Evolutionary conservation across 2,113 vertebrate species (phyloP).

Genomic region (Stigmatopora argus): DNA sequence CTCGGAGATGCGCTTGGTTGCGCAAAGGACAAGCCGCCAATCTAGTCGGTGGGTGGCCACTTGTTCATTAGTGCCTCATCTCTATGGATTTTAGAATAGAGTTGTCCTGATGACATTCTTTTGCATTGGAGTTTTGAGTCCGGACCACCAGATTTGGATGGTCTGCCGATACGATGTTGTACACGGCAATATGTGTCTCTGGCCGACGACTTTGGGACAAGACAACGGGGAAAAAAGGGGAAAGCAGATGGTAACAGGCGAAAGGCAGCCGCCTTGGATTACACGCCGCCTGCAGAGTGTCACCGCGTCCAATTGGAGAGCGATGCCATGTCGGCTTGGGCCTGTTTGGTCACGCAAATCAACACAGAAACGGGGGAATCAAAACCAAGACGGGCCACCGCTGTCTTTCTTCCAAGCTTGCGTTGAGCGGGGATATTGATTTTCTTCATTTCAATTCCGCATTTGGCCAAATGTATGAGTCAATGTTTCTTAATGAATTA

Average conservation of each 20-base stretch:
- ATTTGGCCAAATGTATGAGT: not conserved
- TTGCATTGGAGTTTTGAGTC: no score
- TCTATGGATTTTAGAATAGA: not conserved
- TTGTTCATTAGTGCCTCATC: conserved; percentile 45
- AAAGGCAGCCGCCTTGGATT: conserved; percentile 24
- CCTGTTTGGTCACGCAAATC: conserved; percentile 32
- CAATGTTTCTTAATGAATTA: no score
- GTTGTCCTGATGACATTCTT: no score
- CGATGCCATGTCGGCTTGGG: conserved; percentile 25
- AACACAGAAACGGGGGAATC: conserved; percentile 2
- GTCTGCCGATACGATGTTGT: no score
- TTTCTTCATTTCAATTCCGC: not conserved
- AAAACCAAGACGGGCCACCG: not conserved
- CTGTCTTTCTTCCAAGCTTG: not conserved
- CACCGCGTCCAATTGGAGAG: conserved; percentile 12
- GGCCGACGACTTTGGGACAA: conserved; percentile 21
- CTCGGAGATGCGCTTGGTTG: conserved; percentile 15
- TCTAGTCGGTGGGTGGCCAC: conserved; percentile 45
- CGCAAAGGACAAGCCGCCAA: conserved; percentile 33
- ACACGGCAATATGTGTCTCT: not conserved
- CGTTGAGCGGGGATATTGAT: conserved; percentile 9
- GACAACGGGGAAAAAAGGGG: conserved; percentile 19
- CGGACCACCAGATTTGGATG: no score
- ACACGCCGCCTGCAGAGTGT: conserved; percentile 15
- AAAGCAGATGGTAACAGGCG: conserved; percentile 9